Conservation (phyloP, 1,140 invertebrate genomes). For the Cheumatopsyche charites region DNA sequence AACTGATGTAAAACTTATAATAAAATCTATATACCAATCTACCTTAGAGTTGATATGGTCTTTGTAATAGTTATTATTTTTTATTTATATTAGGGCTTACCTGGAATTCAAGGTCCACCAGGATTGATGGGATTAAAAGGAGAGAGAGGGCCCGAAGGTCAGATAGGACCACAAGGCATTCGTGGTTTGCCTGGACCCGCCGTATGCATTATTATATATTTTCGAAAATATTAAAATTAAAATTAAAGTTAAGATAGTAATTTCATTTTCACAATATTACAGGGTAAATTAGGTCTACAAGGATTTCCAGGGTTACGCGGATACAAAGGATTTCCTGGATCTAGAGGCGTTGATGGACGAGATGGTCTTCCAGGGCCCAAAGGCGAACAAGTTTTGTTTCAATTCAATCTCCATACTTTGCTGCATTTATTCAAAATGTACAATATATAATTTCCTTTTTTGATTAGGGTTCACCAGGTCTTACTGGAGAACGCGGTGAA, state of each 20-base stretch:
- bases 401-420: too few species aligned
- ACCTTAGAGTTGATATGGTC: neutral
- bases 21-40: neutral
- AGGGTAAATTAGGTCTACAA: slow-evolving; percentile 51
- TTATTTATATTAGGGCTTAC: slow-evolving; percentile 41
- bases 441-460: too few species aligned
- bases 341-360: slow-evolving; percentile 48
- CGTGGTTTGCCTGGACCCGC: slow-evolving; percentile 52
- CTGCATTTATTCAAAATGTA: too few species aligned
- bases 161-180: slow-evolving; percentile 52
- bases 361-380: slow-evolving; percentile 46
- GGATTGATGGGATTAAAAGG: slow-evolving; percentile 51
- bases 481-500: slow-evolving; percentile 47
- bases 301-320: slow-evolving; percentile 52
- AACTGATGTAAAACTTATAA: slow-evolving; percentile 57
- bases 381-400: slow-evolving; percentile 50
- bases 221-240: slow-evolving; percentile 3
- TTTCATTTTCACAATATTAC: neutral
- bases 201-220: slow-evolving; percentile 2
- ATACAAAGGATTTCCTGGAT: slow-evolving; percentile 53
- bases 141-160: slow-evolving; percentile 50
- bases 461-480: slow-evolving; percentile 51
- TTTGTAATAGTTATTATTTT: slow-evolving; percentile 12
- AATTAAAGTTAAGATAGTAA: neutral
- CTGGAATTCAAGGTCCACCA: slow-evolving; percentile 50